Evolutionary conservation across 2,888 invertebrate species (phyloP), one percentile per base, ranked within the genome.

Genomic region (Leistus spinibarbis): DNA sequence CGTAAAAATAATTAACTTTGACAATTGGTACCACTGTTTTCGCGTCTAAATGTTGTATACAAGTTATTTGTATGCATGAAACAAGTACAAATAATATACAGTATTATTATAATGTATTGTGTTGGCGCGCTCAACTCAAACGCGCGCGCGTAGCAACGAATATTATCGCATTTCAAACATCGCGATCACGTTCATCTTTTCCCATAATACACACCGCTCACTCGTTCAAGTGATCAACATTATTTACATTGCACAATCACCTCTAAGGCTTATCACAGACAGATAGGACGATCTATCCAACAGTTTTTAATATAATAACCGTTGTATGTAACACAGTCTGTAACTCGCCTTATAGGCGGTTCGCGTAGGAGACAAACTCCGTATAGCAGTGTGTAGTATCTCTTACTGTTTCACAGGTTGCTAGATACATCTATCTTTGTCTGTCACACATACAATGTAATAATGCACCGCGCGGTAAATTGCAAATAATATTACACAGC

Each of bases 81-180:
- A n/a, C n/a, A n/a, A n/a, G n/a, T n/a, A n/a, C n/a, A n/a, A n/a
- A n/a, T n/a, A n/a, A n/a, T n/a, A n/a, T n/a, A n/a, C n/a, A 63
- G 71, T 60, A 72, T 13, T 19, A 23, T 62, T 54, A 54, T 54
- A 27, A n/a, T 22, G 60, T 20, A 57, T 54, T 71, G 65, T 72
- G 65, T 57, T 72, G 65, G 57, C 65, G 27, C n/a, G n/a, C n/a
- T n/a, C n/a, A n/a, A n/a, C n/a, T n/a, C n/a, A n/a, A n/a, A n/a
- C n/a, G n/a, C n/a, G 72, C 57, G 60, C 23, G 65, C 65, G 72
- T 72, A 56, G n/a, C n/a, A n/a, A n/a, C 56, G 54, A 72, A 65
- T 72, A 72, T 72, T 72, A 72, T 72, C 72, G 72, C 54, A 54
- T 66, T 56, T 57, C 23, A 65, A n/a, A 66, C 65, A 72, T 72